These are phyloP conservation scores for Caenorhabditis japonica DNA, from an alignment of 2,888 invertebrate species.

Conservation along the genomic window DNA sequence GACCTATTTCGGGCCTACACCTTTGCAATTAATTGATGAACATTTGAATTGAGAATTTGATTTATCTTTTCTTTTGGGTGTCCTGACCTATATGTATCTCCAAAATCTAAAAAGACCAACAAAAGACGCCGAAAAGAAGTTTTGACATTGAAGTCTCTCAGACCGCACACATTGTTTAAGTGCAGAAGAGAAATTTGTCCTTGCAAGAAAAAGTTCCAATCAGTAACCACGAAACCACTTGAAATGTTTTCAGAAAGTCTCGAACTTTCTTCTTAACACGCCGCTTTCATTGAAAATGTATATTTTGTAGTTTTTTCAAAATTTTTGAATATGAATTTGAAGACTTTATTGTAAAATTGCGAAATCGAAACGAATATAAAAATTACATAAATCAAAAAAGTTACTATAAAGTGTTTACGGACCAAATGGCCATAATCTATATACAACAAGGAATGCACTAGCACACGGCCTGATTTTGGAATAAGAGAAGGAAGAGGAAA, in stretches of 20 bases:
- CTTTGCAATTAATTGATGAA: too few species aligned
- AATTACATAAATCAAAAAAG: background rate
- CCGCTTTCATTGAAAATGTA: conserved; percentile 3
- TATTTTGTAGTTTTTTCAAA: background rate
- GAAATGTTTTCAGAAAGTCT: background rate
- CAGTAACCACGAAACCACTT: conserved; percentile 7
- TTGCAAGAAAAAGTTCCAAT: conserved; percentile 8
- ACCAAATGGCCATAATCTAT: conserved; percentile 33
- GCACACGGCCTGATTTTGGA: conserved; percentile 57
- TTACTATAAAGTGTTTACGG: background rate
- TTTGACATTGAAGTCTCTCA: conserved; percentile 27
- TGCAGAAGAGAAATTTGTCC: conserved; percentile 7
- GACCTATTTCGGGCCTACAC: conserved; percentile 25
- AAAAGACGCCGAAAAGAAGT: background rate
- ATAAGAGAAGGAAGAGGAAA: background rate
- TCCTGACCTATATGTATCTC: conserved; percentile 6
- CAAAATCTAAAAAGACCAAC: conserved; percentile 15
- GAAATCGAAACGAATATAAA: background rate
- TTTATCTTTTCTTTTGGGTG: background rate
- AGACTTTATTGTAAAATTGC: background rate
- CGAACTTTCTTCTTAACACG: conserved; percentile 1
- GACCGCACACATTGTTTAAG: conserved; percentile 16
- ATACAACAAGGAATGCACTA: conserved; percentile 60
- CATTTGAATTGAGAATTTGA: conserved; percentile 8
- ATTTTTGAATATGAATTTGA: background rate